A percentile compares a stretch with the other conserved stretches of the same genome.
These are phyloP conservation scores for Enteromius mattozi DNA, from an alignment of 2,797 vertebrate genomes.

Conservation along the genomic window DNA sequence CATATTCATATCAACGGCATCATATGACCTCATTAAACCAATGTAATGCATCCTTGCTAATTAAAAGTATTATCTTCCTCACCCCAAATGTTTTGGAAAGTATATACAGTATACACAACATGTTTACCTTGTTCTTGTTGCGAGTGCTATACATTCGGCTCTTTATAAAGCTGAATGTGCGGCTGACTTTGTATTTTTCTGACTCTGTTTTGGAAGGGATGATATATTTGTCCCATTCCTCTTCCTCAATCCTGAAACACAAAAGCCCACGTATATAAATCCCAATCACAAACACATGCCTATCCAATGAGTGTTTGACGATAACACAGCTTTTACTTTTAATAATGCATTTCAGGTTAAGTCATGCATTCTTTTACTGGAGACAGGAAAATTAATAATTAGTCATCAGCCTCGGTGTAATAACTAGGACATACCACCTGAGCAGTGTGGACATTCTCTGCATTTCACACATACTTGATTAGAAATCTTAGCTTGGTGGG, in stretches of 20 bases:
- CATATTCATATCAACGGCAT: too few species aligned
- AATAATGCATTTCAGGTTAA: constrained; percentile 6
- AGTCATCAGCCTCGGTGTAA: constrained; percentile 41
- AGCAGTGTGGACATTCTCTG: constrained; percentile 40
- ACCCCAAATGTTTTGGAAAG: neutral
- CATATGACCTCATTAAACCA: too few species aligned
- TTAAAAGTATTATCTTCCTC: neutral
- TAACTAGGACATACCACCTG: constrained; percentile 23
- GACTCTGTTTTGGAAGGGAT: constrained; percentile 87
- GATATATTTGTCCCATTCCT: constrained; percentile 87
- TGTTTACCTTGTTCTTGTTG: constrained; percentile 86
- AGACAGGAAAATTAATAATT: constrained; percentile 39
- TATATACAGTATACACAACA: neutral
- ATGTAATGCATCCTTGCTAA: neutral
- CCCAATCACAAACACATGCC: constrained; percentile 30
- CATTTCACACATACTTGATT: constrained; percentile 34
- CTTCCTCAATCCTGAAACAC: constrained; percentile 85
- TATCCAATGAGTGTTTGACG: constrained; percentile 17
- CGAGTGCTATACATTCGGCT: constrained; percentile 93
- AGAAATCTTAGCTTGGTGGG: constrained; percentile 5
- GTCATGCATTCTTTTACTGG: constrained; percentile 48
- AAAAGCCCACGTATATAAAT: neutral
- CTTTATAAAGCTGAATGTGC: constrained; percentile 95
- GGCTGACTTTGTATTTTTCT: constrained; percentile 93
- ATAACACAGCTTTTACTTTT: constrained; percentile 4